These are phyloP conservation scores for Drosophila oshimai DNA, from an alignment of 1,140 invertebrate species.

Conservation along the genomic window DNA sequence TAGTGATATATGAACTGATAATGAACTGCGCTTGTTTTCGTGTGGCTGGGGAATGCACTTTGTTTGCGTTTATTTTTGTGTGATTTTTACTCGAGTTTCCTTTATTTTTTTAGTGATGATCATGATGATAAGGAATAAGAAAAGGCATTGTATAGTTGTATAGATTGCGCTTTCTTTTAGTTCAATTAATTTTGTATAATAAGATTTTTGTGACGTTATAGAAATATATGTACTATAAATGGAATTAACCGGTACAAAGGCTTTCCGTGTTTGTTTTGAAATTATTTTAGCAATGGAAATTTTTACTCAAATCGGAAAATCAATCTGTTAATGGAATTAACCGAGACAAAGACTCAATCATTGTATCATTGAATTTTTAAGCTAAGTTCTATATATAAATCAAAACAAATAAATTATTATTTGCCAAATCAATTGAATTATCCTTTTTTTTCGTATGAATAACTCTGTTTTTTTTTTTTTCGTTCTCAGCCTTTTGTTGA, in stretches of 20 bases:
- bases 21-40: conserved; percentile 5
- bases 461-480: neutral
- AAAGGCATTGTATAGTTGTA: conserved; percentile 64
- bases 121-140: conserved; percentile 62
- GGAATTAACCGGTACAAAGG: conserved; percentile 5
- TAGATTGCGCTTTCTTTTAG: conserved; percentile 18
- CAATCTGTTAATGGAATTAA: neutral
- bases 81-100: conserved; percentile 17
- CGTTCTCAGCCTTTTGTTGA: conserved; percentile 7
- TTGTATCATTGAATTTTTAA: neutral
- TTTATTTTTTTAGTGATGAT: conserved; percentile 45
- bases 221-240: neutral
- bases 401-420: conserved; percentile 49
- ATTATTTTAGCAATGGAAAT: neutral
- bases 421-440: conserved; percentile 51
- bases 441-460: neutral
- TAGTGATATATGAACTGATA: conserved; percentile 30
- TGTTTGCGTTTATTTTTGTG: conserved; percentile 20
- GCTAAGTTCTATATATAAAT: conserved; percentile 10
- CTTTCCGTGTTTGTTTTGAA: conserved; percentile 5
- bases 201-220: conserved; percentile 19
- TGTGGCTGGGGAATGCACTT: conserved; percentile 28
- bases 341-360: neutral
- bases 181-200: conserved; percentile 50
- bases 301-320: neutral